Evolutionary conservation across 2,888 invertebrate species (phyloP).

Genomic region (Cheilosia grossa): DNA sequence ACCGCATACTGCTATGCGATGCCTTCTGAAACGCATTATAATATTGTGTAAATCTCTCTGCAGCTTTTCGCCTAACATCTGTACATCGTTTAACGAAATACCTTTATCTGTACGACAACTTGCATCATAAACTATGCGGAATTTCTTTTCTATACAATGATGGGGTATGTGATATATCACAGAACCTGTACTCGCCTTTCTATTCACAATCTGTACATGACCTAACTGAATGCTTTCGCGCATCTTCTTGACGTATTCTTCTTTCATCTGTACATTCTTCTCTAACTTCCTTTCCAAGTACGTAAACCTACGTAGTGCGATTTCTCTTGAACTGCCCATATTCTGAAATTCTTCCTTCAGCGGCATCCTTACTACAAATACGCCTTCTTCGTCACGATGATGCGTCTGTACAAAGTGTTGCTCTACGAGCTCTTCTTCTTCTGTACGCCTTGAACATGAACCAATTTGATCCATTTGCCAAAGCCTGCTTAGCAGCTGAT

Average conservation of each 20-base stretch:
- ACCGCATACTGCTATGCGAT: too few relatives aligned
- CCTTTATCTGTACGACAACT: constrained; percentile 22
- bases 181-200: not conserved
- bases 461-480: constrained; percentile 24
- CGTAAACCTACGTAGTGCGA: too few relatives aligned
- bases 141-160: constrained; percentile 22
- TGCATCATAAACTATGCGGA: constrained; percentile 19
- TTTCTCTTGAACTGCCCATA: not conserved
- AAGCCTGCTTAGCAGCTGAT: not conserved
- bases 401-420: constrained; percentile 9
- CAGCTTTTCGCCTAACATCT: constrained; percentile 27
- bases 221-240: constrained; percentile 2
- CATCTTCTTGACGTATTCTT: not conserved
- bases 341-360: not conserved
- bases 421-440: constrained; percentile 27
- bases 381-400: not conserved
- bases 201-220: not conserved
- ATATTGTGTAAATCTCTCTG: constrained; percentile 23
- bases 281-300: constrained; percentile 6
- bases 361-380: constrained; percentile 15
- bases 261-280: not conserved
- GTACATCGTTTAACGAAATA: constrained; percentile 8
- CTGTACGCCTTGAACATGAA: constrained; percentile 8
- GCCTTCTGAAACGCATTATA: constrained; percentile 28
- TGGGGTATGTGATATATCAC: constrained; percentile 11